Evolutionary conservation across 2,113 vertebrate species (phyloP).

Genomic region (Podarcis cretensis): DNA sequence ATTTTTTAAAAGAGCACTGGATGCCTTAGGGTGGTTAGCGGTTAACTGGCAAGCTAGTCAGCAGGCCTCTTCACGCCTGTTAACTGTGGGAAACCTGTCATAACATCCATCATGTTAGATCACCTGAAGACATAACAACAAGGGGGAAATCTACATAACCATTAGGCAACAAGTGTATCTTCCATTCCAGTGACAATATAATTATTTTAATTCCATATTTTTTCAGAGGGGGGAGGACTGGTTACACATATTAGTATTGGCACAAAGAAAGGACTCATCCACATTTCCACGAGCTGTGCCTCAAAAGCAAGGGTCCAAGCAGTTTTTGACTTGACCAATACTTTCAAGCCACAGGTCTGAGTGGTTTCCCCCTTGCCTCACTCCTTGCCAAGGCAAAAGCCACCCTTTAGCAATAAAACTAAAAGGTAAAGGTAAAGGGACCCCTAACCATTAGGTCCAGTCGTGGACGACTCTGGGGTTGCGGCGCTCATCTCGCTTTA

Average conservation of each 20-base stretch:
- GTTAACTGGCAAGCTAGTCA: conserved; percentile 27
- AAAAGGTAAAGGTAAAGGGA: too few species aligned
- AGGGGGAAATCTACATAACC: conserved; percentile 48
- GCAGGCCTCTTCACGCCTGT: conserved; percentile 3
- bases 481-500: too few species aligned
- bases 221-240: not conserved
- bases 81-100: conserved; percentile 46
- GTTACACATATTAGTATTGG: conserved; percentile 41
- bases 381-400: too few species aligned
- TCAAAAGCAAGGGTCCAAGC: not conserved
- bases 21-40: conserved; percentile 42
- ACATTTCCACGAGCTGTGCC: too few species aligned
- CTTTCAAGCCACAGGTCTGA: too few species aligned
- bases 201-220: conserved; percentile 58
- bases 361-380: too few species aligned
- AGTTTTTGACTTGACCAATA: too few species aligned
- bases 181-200: conserved; percentile 53
- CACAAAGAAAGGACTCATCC: conserved; percentile 21
- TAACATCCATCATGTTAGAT: conserved; percentile 56
- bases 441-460: too few species aligned
- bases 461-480: too few species aligned
- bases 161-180: conserved; percentile 33
- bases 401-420: too few species aligned
- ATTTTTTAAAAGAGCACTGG: conserved; percentile 16
- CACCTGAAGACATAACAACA: conserved; percentile 59